Evolutionary conservation across 2,797 vertebrate genomes (phyloP).

Genomic region (Acridotheres tristis): DNA sequence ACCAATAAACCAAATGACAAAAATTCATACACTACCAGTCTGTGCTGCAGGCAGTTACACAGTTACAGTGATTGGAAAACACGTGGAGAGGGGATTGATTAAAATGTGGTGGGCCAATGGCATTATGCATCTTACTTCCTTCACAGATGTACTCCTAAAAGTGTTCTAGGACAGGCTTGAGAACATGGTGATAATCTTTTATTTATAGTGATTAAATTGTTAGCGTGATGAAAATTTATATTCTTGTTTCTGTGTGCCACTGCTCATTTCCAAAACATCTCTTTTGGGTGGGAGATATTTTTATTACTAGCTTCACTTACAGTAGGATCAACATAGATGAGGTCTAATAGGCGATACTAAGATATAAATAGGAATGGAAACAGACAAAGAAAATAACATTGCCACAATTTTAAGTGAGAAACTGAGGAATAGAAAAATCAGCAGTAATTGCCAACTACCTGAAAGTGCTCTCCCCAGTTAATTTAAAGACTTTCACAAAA

Average conservation of each 20-base stretch:
- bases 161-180: neutral
- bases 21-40: neutral
- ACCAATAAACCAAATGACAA: neutral
- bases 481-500: neutral
- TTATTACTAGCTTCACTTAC: neutral
- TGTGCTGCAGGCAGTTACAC: neutral
- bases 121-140: neutral
- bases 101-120: neutral
- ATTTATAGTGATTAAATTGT: conserved; percentile 4
- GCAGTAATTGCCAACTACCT: neutral
- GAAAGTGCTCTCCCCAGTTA: neutral
- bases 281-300: neutral
- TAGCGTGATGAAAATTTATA: neutral
- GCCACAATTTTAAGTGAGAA: neutral
- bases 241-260: neutral
- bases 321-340: neutral
- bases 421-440: neutral
- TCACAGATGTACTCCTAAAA: neutral
- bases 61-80: neutral
- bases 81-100: neutral
- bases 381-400: neutral
- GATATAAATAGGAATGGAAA: neutral
- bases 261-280: neutral
- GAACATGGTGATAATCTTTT: conserved; percentile 5
- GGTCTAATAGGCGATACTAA: neutral